Base-by-base conservation (phyloP, 2,888 invertebrate genomes). In the Lathronympha strigana region DNA sequence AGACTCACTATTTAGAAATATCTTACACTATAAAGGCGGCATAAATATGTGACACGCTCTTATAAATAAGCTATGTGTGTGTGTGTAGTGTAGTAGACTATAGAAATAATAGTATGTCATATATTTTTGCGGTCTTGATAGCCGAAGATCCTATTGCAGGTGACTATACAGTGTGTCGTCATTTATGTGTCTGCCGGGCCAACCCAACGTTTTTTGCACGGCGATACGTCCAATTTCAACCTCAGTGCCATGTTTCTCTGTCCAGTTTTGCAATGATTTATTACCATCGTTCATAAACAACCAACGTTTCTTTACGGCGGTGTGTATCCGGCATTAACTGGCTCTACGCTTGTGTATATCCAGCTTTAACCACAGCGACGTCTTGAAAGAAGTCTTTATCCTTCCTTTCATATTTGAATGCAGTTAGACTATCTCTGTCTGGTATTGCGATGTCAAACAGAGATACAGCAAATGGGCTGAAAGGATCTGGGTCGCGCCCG, bases 371-470 rank as follows among this genome's bases (percentile, higher is more conserved):
- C n/a, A 31, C 57, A 31, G 19, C 17, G 0, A 21, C 54, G 57
- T 45, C 57, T 57, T 19, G 19, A 57, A 57, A 57, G 43, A 19
- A 43, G 57, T 45, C 51, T 64, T 64, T 64, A 57, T 45, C 36
- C 17, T 17, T 17, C 53, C 51, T 60, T 64, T 64, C 64, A 58
- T 57, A 69, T 62, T 67, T 69, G 69, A 63, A 66, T 67, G 70
- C 63, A 63, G 66, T 43, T 57, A 43, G 53, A 68, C 66, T 69
- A 72, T 79, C 79, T 79, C 76, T 78, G 76, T 72, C 72, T 76
- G 78, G 82, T 82, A 89, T 88, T 89, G 87, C 86, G 91, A 89
- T 85, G 84, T 71, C 83, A 90, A 88, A 91, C 87, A 89, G 81
- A 86, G 91, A 91, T 91, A 87, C 74, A 64, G 82, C 76, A 84